Evolutionary conservation across 2,113 vertebrate species (phyloP), one percentile per base, ranked within the genome.

Genomic region (Peromyscus californicus): DNA sequence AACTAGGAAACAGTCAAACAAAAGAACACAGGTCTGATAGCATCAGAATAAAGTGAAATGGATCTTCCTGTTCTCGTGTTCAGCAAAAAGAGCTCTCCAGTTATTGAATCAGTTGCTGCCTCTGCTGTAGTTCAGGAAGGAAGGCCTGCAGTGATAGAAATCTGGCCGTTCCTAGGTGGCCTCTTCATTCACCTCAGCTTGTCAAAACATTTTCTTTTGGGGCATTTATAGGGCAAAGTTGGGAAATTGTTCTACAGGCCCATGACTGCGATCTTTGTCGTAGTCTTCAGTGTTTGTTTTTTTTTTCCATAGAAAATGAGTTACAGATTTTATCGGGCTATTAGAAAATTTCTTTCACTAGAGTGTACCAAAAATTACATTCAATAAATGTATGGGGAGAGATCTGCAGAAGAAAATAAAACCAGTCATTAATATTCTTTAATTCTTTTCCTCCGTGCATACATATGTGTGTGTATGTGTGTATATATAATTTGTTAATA

Each of bases 381-480:
- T n/a, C 11, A 36, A 48, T 57, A 96, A 91, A 92, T 74, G 42
- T 84, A 87, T 8, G 79, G 85, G 65, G 51, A 89, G 54, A 90
- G 7, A 70, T 76, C 75, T 33, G 12, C 26, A 94, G 70, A 70
- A 78, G 90, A 90, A 94, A 96, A 74, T 31, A 70, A 93, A 91
- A 57, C 19, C 3, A 59, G 6, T 91, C 26, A 54, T 54, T 82
- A 92, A 45, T 79, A 75, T 90, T 74, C 74, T 89, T 72, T 10
- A 75, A 48, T 79, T 67, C 17, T 63, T 7, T 22, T 17, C 16
- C 29, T 70, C 51, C 59, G 29, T 48, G 15, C 6, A 21, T 45
- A 33, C 29, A 21, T 78, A 21, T 61, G 17, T 42, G 54, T n/a
- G 39, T 33, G 24, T 72, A 21, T 21, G 8, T 72, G 36, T 72